phyloP scores from a whole-genome alignment of 2,113 vertebrate genomes.

The Myxocyprinus asiaticus region DNA sequence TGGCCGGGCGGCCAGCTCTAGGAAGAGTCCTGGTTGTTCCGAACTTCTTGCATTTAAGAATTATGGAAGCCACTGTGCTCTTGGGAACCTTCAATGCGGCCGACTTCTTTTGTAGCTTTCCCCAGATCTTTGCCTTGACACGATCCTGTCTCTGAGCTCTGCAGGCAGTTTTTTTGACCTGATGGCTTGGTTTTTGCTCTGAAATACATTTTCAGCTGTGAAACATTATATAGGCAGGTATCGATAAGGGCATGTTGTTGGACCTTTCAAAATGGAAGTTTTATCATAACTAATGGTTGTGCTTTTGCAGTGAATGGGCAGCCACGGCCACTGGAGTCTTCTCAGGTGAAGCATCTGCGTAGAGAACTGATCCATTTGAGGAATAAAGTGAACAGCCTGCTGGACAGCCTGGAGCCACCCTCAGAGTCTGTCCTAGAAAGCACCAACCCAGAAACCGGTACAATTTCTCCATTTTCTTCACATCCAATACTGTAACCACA shows the following conservation, averaged over 20 bases:
- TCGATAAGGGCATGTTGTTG: neutral
- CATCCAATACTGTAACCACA: neutral
- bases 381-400: slow-evolving; percentile 95
- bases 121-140: too few relatives aligned
- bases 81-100: too few relatives aligned
- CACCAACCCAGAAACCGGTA: slow-evolving; percentile 84
- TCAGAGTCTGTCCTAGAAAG: slow-evolving; percentile 83
- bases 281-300: slow-evolving; percentile 33
- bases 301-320: slow-evolving; percentile 90
- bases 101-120: too few relatives aligned
- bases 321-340: slow-evolving; percentile 94
- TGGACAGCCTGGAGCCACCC: slow-evolving; percentile 94
- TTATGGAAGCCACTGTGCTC: too few relatives aligned
- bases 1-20: too few relatives aligned
- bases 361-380: slow-evolving; percentile 95
- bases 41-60: too few relatives aligned
- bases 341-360: slow-evolving; percentile 95
- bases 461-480: neutral
- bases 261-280: neutral
- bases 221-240: too few relatives aligned
- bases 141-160: too few relatives aligned
- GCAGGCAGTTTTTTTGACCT: too few relatives aligned
- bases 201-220: too few relatives aligned
- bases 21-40: too few relatives aligned
- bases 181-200: too few relatives aligned